These are phyloP conservation scores for Silurus asotus DNA, from an alignment of 2,113 vertebrate species.

Conservation along the genomic window DNA sequence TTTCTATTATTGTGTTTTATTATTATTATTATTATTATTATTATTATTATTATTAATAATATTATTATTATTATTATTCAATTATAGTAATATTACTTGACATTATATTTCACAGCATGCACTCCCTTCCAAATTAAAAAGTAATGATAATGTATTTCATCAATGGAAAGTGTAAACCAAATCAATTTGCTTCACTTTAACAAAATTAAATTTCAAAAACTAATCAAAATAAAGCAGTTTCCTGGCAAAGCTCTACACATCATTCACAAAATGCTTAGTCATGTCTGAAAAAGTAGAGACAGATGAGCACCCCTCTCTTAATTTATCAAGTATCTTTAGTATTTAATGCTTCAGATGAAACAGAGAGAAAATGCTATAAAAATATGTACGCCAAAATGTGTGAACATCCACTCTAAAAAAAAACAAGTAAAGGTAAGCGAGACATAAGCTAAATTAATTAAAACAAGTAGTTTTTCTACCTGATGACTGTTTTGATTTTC, in stretches of 20 bases:
- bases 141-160: neutral
- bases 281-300: neutral
- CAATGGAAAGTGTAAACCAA: neutral
- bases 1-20: too few species aligned
- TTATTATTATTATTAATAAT: neutral
- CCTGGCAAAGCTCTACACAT: neutral
- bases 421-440: neutral
- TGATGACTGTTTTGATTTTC: neutral
- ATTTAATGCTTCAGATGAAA: slow-evolving; percentile 13
- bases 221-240: neutral
- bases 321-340: neutral
- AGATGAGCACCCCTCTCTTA: neutral
- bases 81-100: neutral
- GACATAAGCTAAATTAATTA: neutral
- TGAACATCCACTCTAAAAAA: neutral
- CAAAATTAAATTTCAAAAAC: too few species aligned
- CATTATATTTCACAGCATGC: neutral
- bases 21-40: too few species aligned
- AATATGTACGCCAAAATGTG: neutral
- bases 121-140: neutral
- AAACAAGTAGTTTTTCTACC: neutral
- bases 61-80: neutral
- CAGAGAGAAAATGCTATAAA: neutral
- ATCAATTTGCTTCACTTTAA: neutral
- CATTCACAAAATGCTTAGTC: neutral